Percentiles rank a stretch among this genome's conserved stretches.
Evolutionary conservation across 2,797 vertebrate species (phyloP).

Genomic region (Melanitta fusca): DNA sequence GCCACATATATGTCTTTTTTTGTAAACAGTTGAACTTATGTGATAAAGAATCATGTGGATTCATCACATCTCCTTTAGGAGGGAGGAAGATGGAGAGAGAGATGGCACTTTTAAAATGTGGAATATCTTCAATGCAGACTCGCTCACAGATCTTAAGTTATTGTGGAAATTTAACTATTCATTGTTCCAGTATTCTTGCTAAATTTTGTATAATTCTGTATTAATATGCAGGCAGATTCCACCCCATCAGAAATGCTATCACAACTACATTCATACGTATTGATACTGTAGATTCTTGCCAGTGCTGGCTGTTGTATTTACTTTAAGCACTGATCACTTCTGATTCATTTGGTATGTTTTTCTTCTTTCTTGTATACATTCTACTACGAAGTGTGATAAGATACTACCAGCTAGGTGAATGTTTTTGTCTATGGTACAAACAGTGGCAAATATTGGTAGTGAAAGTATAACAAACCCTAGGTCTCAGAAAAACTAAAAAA

Average conservation of each 20-base stretch:
- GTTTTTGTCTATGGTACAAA: slow-evolving; percentile 68
- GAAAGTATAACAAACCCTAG: slow-evolving; percentile 29
- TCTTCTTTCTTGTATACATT: slow-evolving; percentile 70
- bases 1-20: slow-evolving; percentile 41
- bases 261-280: slow-evolving; percentile 74
- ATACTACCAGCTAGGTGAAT: slow-evolving; percentile 66
- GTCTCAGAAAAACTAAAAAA: neutral
- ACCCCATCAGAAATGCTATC: slow-evolving; percentile 60
- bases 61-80: slow-evolving; percentile 25
- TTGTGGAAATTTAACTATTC: slow-evolving; percentile 71
- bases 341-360: slow-evolving; percentile 71
- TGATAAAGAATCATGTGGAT: slow-evolving; percentile 41
- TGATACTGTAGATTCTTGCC: slow-evolving; percentile 77
- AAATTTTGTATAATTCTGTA: slow-evolving; percentile 77
- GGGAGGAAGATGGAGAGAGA: slow-evolving; percentile 50
- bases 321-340: slow-evolving; percentile 79
- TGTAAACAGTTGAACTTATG: slow-evolving; percentile 49
- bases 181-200: slow-evolving; percentile 68
- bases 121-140: slow-evolving; percentile 71
- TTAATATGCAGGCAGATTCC: slow-evolving; percentile 71
- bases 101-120: slow-evolving; percentile 65
- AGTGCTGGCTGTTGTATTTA: slow-evolving; percentile 70
- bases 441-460: slow-evolving; percentile 32
- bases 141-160: slow-evolving; percentile 67
- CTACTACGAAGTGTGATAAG: slow-evolving; percentile 73